Evolutionary conservation across 2,888 invertebrate species (phyloP).

Genomic region (Callosobruchus maculatus): DNA sequence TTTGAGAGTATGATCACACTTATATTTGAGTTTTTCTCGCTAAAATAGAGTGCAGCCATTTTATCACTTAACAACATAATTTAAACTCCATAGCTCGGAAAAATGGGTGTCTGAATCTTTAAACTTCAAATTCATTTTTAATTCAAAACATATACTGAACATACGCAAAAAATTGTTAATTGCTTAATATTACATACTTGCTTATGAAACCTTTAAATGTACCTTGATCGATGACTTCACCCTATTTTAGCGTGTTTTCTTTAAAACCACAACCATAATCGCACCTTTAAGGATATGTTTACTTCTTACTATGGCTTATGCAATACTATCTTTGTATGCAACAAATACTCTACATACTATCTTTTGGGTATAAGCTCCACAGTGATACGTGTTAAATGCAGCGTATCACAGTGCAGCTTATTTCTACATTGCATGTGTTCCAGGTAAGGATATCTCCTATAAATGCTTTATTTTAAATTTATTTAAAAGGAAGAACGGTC

Average conservation of each 20-base stretch:
- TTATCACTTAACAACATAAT: background rate
- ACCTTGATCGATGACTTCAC: background rate
- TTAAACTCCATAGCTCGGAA: no score
- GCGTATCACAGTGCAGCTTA: background rate
- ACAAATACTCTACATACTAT: background rate
- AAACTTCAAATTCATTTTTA: no score
- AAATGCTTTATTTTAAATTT: background rate
- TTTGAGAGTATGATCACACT: background rate
- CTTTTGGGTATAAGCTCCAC: background rate
- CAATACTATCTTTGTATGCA: background rate
- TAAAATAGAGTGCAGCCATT: background rate
- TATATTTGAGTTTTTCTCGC: background rate
- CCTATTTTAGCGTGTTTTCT: background rate
- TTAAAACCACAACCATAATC: background rate
- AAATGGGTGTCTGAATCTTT: no score
- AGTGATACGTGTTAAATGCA: background rate
- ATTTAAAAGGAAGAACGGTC: background rate
- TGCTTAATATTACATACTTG: no score
- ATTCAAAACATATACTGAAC: no score
- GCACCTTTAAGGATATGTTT: background rate
- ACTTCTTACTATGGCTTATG: background rate
- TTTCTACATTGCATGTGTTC: background rate
- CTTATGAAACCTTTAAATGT: no score
- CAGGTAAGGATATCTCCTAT: background rate
- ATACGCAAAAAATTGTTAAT: no score